phyloP scores from a whole-genome alignment of 2,797 vertebrate species.

The Melanotaenia trifasciata region DNA sequence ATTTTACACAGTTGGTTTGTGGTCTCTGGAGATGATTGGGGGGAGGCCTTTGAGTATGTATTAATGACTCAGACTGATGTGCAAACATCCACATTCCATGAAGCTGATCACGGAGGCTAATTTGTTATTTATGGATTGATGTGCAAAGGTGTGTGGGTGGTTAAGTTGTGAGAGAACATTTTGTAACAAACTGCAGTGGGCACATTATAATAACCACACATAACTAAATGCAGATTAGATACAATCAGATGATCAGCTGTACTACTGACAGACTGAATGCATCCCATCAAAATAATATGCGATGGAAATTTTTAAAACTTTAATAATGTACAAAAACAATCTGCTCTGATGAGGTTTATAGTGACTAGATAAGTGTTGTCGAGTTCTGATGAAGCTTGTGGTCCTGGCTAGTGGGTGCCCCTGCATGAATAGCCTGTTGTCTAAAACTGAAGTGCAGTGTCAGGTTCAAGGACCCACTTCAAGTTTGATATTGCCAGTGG shows the following conservation, averaged over 20 bases:
- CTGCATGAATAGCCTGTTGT: slow-evolving; percentile 45
- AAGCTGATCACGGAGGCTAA: slow-evolving; percentile 10
- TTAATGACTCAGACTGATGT: slow-evolving; percentile 38
- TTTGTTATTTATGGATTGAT: slow-evolving; percentile 16
- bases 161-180: slow-evolving; percentile 9
- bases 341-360: slow-evolving; percentile 36
- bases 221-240: slow-evolving; percentile 16
- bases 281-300: not conserved
- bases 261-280: slow-evolving; percentile 4
- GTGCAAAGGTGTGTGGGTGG: not conserved
- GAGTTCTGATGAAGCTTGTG: slow-evolving; percentile 49
- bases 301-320: slow-evolving; percentile 6
- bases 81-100: not conserved
- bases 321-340: slow-evolving; percentile 11
- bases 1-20: slow-evolving; percentile 58
- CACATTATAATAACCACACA: slow-evolving; percentile 7
- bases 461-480: slow-evolving; percentile 62
- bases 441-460: slow-evolving; percentile 52
- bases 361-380: slow-evolving; percentile 46
- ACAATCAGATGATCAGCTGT: not conserved
- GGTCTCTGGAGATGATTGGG: slow-evolving; percentile 32
- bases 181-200: not conserved
- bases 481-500: slow-evolving; percentile 38
- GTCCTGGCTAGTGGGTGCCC: slow-evolving; percentile 40
- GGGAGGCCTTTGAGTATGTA: slow-evolving; percentile 18